Evolutionary conservation across 2,797 vertebrate genomes (phyloP).

Genomic region (Argyrosomus regius): DNA sequence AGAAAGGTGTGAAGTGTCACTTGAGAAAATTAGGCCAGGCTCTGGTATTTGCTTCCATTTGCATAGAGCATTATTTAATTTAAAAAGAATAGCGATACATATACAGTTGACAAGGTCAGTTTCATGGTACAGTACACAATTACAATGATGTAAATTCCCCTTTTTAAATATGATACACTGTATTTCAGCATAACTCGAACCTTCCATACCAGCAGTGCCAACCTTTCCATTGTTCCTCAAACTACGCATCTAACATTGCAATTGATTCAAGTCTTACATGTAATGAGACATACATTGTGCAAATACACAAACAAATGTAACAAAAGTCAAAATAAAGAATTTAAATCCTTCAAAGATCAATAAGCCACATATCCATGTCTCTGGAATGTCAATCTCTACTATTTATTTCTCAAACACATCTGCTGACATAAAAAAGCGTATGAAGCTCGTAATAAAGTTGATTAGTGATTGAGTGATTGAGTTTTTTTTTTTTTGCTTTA

Average conservation of each 20-base stretch:
- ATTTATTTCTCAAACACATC: constrained; percentile 10
- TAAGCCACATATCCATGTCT: constrained; percentile 27
- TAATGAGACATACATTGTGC: constrained; percentile 66
- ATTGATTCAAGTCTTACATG: constrained; percentile 57
- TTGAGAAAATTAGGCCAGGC: background rate
- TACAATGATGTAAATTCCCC: constrained; percentile 77
- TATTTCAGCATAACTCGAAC: constrained; percentile 49
- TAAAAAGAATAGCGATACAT: constrained; percentile 79
- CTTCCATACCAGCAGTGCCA: constrained; percentile 51
- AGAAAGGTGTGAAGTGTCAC: background rate
- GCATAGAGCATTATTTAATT: constrained; percentile 84
- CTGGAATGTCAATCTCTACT: constrained; percentile 61
- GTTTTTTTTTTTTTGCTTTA: constrained; percentile 27
- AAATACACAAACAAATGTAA: constrained; percentile 62
- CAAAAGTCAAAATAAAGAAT: constrained; percentile 43
- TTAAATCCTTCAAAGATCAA: constrained; percentile 37
- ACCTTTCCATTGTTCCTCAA: constrained; percentile 40
- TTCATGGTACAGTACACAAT: constrained; percentile 78
- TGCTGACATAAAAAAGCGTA: constrained; percentile 32
- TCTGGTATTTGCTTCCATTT: constrained; percentile 53
- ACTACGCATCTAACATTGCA: constrained; percentile 49
- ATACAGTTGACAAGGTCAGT: constrained; percentile 78
- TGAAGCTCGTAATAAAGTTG: constrained; percentile 19
- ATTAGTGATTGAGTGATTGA: constrained; percentile 18
- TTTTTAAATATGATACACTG: constrained; percentile 77